Conservation (phyloP, 1,140 invertebrate genomes). For the Linepithema humile region DNA sequence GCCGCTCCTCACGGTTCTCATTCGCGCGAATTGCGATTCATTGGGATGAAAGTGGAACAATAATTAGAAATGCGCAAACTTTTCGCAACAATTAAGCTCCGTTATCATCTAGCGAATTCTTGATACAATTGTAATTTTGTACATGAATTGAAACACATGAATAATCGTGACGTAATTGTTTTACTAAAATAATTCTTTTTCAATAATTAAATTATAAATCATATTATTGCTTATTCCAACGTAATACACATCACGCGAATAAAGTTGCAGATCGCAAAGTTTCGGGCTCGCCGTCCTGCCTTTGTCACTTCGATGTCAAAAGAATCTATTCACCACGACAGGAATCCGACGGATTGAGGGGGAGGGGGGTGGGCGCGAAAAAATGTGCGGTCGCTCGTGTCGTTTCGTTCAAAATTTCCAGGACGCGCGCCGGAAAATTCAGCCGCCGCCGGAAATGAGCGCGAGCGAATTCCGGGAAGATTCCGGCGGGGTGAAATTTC, state of each 20-base stretch:
- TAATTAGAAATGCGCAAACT: conserved; percentile 15
- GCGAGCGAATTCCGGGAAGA: conserved; percentile 44
- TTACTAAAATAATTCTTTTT: no score
- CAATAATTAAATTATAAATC: no score
- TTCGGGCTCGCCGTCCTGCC: not conserved
- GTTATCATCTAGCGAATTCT: not conserved
- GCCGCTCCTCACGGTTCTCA: not conserved
- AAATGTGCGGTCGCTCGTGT: conserved; percentile 39
- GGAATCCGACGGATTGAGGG: conserved; percentile 35
- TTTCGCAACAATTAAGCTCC: not conserved
- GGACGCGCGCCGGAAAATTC: conserved; percentile 32
- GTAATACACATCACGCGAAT: not conserved
- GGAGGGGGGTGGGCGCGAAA: no score
- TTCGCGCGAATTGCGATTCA: conserved; percentile 1
- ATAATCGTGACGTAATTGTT: no score
- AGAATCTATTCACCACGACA: conserved; percentile 10
- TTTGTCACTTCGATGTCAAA: not conserved
- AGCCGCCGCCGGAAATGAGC: conserved; percentile 31
- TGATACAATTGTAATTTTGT: not conserved
- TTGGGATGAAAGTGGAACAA: not conserved
- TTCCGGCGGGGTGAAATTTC: conserved; percentile 4
- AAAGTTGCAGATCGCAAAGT: not conserved
- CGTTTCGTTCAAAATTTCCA: conserved; percentile 39
- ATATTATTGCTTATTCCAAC: no score
- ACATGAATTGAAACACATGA: not conserved